phyloP scores from a whole-genome alignment of 1,140 invertebrate species.

The Paraescarpia echinospica region DNA sequence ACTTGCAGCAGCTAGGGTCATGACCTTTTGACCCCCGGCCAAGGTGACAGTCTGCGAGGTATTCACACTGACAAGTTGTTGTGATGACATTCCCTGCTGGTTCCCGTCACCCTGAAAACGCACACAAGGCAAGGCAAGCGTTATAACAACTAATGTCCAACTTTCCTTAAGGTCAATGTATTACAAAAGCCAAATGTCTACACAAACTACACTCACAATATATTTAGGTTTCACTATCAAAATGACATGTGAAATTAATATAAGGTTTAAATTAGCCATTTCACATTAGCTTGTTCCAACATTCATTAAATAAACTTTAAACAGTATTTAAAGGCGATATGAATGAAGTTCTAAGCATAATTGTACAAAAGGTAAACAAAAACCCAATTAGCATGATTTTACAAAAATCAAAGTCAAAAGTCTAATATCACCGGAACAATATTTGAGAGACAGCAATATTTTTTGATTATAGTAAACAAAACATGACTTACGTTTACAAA shows the following conservation, averaged over 20 bases:
- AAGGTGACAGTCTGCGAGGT: not conserved
- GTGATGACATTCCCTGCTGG: not conserved
- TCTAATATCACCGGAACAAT: not conserved
- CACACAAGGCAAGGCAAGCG: not conserved
- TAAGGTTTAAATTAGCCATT: too few species aligned
- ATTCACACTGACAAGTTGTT: not conserved
- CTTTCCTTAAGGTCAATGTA: not conserved
- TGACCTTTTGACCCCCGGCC: not conserved
- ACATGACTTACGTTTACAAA: not conserved
- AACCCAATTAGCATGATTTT: not conserved
- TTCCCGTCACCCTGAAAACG: not conserved
- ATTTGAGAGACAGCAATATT: not conserved
- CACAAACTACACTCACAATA: not conserved
- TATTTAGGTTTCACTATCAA: not conserved
- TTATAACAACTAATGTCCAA: not conserved
- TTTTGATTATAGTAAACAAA: not conserved
- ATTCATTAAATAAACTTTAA: too few species aligned
- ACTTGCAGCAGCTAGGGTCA: not conserved
- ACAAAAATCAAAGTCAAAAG: too few species aligned
- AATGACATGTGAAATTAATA: not conserved
- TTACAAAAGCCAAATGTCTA: not conserved
- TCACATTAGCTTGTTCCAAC: too few species aligned
- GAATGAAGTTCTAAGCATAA: not conserved
- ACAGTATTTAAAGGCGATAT: not conserved
- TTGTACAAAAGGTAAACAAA: not conserved